A percentile compares a stretch with the other conserved stretches of the same genome.
phyloP scores from a whole-genome alignment of 53 echinoderm and acorn worm species.

The Temnopleurus reevesii region DNA sequence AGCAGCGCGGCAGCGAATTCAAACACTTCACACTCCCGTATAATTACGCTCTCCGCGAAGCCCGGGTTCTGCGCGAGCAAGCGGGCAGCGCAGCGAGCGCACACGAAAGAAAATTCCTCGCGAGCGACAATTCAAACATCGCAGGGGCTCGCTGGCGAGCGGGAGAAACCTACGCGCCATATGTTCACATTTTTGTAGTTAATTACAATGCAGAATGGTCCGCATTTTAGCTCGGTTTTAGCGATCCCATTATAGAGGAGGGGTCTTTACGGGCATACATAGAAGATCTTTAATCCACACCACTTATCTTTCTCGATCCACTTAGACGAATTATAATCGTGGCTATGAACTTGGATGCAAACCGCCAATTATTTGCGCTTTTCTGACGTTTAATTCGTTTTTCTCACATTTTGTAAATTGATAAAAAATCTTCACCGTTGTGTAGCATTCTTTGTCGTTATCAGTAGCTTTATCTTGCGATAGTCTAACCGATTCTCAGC shows the following conservation, averaged over 20 bases:
- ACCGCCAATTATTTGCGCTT: slow-evolving; percentile 20
- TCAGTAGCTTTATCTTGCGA: neutral
- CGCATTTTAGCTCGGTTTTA: slow-evolving; percentile 36
- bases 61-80: neutral
- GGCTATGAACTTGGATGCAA: neutral
- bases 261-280: slow-evolving; percentile 14
- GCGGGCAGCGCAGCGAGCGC: neutral
- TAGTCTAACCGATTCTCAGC: too few relatives aligned
- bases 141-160: neutral
- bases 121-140: neutral
- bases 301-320: slow-evolving; percentile 44
- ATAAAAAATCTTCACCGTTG: neutral
- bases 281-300: slow-evolving; percentile 14
- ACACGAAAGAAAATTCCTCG: neutral
- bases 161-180: slow-evolving; percentile 26
- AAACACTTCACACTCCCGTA: slow-evolving; percentile 32
- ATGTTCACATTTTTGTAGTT: slow-evolving; percentile 59
- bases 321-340: slow-evolving; percentile 34
- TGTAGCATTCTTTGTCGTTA: neutral
- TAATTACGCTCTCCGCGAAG: neutral
- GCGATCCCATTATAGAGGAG: slow-evolving; percentile 1
- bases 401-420: slow-evolving; percentile 20
- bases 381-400: slow-evolving; percentile 6
- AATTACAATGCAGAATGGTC: slow-evolving; percentile 31
- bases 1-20: neutral